These are phyloP conservation scores for Meiosimyza platycephala DNA, from an alignment of 2,888 invertebrate species.

Conservation along the genomic window DNA sequence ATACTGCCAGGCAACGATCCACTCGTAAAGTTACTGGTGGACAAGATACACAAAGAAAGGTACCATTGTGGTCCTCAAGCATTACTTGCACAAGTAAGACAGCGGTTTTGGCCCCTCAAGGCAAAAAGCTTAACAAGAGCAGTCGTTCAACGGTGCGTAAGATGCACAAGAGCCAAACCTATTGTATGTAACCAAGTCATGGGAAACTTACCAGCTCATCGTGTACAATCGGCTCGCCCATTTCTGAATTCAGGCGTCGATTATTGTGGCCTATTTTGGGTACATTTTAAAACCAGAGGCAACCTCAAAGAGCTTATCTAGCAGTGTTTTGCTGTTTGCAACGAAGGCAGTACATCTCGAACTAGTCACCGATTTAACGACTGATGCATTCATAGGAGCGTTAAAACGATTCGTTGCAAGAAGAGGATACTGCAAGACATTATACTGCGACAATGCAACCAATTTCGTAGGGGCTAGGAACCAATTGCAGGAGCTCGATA, in stretches of 20 bases:
- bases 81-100: not conserved
- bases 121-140: not conserved
- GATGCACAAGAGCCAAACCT: not conserved
- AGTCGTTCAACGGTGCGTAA: not conserved
- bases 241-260: no score
- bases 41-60: not conserved
- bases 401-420: conserved; percentile 35
- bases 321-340: not conserved
- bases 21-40: not conserved
- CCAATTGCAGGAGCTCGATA: no score
- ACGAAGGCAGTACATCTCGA: conserved; percentile 39
- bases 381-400: conserved; percentile 34
- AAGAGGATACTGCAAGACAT: not conserved
- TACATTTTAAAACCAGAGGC: conserved; percentile 8
- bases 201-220: not conserved
- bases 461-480: not conserved
- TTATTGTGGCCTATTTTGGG: no score
- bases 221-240: conserved; percentile 17
- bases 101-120: not conserved
- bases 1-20: no score
- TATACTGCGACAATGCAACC: no score
- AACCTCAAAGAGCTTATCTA: conserved; percentile 33
- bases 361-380: conserved; percentile 33
- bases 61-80: not conserved
- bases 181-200: conserved; percentile 3